Evolutionary conservation across 2,113 vertebrate genomes (phyloP).

Genomic region (Eidolon helvum): DNA sequence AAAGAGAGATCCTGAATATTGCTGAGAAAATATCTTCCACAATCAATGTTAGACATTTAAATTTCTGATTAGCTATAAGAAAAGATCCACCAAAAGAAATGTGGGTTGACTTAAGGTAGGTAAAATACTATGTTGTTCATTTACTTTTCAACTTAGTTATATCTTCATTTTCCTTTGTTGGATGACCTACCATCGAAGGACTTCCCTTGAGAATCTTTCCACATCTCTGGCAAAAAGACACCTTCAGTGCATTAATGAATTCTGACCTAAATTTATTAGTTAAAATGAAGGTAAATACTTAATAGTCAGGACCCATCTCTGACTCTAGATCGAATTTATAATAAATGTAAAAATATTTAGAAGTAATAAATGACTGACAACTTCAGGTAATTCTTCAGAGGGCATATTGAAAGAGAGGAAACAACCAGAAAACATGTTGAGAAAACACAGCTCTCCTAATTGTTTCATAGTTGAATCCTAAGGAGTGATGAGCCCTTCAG

Average conservation of each 20-base stretch:
- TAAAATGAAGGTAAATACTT: neutral
- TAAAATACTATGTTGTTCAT: neutral
- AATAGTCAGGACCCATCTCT: conserved; percentile 24
- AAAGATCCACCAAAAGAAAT: conserved; percentile 12
- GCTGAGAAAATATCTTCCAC: conserved; percentile 17
- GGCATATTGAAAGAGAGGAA: neutral
- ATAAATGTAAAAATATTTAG: conserved; percentile 15
- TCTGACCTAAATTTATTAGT: conserved; percentile 23
- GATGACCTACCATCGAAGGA: neutral
- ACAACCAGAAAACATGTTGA: neutral
- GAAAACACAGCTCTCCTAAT: neutral
- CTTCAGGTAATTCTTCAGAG: neutral
- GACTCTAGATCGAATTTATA: neutral
- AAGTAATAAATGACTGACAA: neutral
- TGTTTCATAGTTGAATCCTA: neutral
- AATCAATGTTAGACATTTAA: neutral
- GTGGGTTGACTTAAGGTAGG: neutral
- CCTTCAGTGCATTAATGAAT: neutral
- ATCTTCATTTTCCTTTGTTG: neutral
- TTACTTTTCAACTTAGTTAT: neutral
- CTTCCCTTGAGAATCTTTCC: neutral
- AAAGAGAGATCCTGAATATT: neutral
- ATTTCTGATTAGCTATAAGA: neutral
- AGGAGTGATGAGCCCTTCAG: neutral
- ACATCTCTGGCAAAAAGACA: neutral